Conservation (phyloP, 2,113 vertebrate genomes). For the Campylorhamphus procurvoides region DNA sequence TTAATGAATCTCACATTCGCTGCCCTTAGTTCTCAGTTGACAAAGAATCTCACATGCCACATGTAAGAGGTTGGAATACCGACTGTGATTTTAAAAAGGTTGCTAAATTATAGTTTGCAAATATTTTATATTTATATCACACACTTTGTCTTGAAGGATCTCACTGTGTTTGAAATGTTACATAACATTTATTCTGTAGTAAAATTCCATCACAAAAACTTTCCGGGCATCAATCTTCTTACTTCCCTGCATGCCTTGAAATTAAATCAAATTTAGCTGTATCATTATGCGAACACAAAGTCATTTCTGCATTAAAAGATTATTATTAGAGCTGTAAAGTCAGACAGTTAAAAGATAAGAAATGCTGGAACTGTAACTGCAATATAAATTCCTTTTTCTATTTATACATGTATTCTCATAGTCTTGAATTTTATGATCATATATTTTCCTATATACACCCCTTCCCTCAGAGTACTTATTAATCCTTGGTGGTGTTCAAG, state of each 20-base stretch:
- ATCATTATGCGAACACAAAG: slow-evolving; percentile 58
- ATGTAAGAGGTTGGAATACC: neutral
- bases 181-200: slow-evolving; percentile 44
- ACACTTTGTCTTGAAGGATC: slow-evolving; percentile 54
- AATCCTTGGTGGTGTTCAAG: neutral
- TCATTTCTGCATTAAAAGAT: slow-evolving; percentile 14
- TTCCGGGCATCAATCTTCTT: slow-evolving; percentile 65
- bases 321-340: slow-evolving; percentile 30
- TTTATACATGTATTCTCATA: neutral
- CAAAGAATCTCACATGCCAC: slow-evolving; percentile 6
- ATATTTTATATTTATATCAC: slow-evolving; percentile 45
- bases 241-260: slow-evolving; percentile 33
- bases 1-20: slow-evolving; percentile 61
- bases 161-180: slow-evolving; percentile 50
- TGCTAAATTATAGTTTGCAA: slow-evolving; percentile 63
- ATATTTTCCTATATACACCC: neutral
- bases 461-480: neutral
- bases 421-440: neutral
- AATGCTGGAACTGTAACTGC: neutral
- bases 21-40: slow-evolving; percentile 45
- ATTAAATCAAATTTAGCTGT: slow-evolving; percentile 54
- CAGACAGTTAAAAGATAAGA: slow-evolving; percentile 29
- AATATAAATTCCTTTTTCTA: neutral
- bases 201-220: slow-evolving; percentile 58
- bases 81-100: slow-evolving; percentile 8